Evolutionary conservation across 2,113 vertebrate genomes (phyloP), one percentile per base, ranked within the genome.

Genomic region (Sardina pilchardus): DNA sequence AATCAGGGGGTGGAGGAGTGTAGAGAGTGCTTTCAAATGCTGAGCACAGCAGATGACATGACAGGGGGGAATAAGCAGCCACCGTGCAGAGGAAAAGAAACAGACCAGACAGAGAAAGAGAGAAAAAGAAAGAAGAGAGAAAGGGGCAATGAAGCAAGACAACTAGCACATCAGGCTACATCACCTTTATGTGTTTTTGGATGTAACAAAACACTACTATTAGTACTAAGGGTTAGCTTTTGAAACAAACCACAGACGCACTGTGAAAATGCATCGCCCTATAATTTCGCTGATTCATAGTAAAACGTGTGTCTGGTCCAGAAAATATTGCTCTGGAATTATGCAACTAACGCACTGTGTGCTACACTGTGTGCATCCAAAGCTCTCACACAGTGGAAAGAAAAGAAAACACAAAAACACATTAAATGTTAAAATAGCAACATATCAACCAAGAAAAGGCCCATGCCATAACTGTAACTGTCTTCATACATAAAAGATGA

Each of bases 21-120:
- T 96, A 96, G 90, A 95, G 96, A 92, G 97, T 96, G 96, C 95
- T 98, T 94, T 99, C 97, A 88, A 97, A 97, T 93, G 98, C 96
- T 96, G 95, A 90, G 94, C 90, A 95, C 93, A 95, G 91, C 92
- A 93, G 94, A 94, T 92, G 93, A 93, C 85, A 87, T 89, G 91
- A 92, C 88, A 86, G 88, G 89, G 90, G 85, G 87, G 85, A 82
- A 85, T 94, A 95, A 90, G 94, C 95, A 82, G 88, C 88, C 88
- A 87, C 83, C 86, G 84, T 93, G 96, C 95, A 94, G 94, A 89
- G 82, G 87, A 83, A 85, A 85, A 86, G 80, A 95, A 95, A 95
- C 85, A 90, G 94, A 95, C 94, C 94, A 93, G 93, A 95, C 93
- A 95, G 94, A 96, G 94, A 89, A 95, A 94, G 83, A 87, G 83